Evolutionary conservation across 2,888 invertebrate genomes (phyloP).

Genomic region (Augochlorella aurata): DNA sequence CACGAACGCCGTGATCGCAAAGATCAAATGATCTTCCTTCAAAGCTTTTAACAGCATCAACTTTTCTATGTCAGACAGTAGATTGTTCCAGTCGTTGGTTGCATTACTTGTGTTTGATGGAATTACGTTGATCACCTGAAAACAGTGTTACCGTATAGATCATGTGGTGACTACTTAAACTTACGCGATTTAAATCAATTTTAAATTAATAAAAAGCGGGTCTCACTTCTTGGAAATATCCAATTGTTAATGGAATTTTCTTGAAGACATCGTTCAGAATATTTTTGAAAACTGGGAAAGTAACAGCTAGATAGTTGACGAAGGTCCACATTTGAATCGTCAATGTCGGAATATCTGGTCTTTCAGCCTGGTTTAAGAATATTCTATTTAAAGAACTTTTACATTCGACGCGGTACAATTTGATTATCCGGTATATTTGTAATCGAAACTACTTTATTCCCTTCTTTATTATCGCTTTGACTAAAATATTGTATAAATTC

Average conservation of each 20-base stretch:
- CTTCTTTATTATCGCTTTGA: too few species aligned
- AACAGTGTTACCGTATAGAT: not conserved
- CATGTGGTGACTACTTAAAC: not conserved
- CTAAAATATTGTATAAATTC: too few species aligned
- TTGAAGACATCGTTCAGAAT: conserved; percentile 84
- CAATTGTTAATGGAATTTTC: conserved; percentile 85
- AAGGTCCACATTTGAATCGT: conserved; percentile 88
- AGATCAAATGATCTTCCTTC: conserved; percentile 91
- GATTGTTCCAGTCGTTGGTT: conserved; percentile 85
- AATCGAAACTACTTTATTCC: too few species aligned
- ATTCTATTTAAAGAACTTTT: conserved; percentile 36
- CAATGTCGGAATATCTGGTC: conserved; percentile 85
- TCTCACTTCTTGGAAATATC: conserved; percentile 85
- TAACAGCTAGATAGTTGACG: conserved; percentile 85
- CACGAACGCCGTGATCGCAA: conserved; percentile 92
- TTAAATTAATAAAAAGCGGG: conserved; percentile 11
- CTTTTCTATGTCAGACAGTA: conserved; percentile 89
- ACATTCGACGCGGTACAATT: not conserved
- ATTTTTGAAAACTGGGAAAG: conserved; percentile 84
- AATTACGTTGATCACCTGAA: conserved; percentile 85
- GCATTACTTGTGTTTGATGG: conserved; percentile 77
- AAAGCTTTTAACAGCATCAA: conserved; percentile 90
- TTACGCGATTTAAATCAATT: not conserved
- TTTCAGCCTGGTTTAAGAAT: conserved; percentile 80
- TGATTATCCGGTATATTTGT: too few species aligned